Base-by-base conservation (phyloP, 1,140 invertebrate species). In the Harlomillsia oculata region DNA sequence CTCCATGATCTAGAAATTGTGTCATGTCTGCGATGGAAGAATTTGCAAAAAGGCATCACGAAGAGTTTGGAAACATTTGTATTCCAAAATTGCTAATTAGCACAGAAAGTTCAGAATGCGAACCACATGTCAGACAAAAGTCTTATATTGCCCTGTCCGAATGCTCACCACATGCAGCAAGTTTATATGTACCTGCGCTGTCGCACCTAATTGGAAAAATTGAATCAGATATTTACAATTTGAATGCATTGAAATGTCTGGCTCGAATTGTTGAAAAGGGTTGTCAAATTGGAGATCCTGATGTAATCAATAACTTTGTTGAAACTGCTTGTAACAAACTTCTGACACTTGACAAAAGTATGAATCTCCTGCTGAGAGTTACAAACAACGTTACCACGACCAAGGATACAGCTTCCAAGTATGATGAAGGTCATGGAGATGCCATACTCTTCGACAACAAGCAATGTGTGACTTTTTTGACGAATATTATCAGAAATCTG, bases 241-340 rank as follows among this genome's bases (percentile, higher is more conserved):
- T 48, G 2, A 6, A 30, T 2, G 29, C n/a, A 11, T 48, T 53
- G 28, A 16, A 23, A n/a, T 39, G 40, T 14, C 29, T 56, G 14
- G 21, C 53, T 0, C 16, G 34, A n/a, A 49, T 49, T 3, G 34
- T 56, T 39, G 45, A 48, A 39, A 56, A 48, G 14, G 53, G 53
- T 18, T 36, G 28, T 20, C 14, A 52, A 9, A 44, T 5, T 1
- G 29, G n/a, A 40, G 9, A n/a, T 49, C 14, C n/a, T 18, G 3
- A 39, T 14, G 3, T 26, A 41, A 20, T 29, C 13, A 16, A 4
- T 6, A 18, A 29, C 11, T 52, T 52, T 52, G 43, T 37, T 26
- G 50, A 52, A 16, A 41, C 43, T n/a, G 36, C 43, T 2, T 52
- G 50, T 16, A 5, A 41, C 5, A 52, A 30, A 14, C 21, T 52